Conservation (phyloP, 2,888 invertebrate species). For the Phanerotoma sp. region DNA sequence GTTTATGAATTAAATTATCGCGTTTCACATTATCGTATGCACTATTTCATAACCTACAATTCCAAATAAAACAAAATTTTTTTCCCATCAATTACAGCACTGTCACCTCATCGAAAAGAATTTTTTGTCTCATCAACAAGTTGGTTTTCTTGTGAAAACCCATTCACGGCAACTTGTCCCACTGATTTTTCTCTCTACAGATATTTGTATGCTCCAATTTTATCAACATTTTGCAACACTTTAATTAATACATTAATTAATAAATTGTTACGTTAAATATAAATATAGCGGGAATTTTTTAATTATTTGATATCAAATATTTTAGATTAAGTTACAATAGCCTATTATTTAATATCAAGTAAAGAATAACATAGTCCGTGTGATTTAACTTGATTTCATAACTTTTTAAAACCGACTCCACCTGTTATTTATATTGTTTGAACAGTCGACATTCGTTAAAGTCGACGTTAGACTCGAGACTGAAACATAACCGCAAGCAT, state of each 20-base stretch:
- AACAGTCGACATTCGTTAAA: conserved; percentile 36
- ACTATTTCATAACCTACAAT: conserved; percentile 4
- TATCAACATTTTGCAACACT: not conserved
- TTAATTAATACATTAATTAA: conserved; percentile 8
- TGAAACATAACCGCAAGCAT: conserved; percentile 31
- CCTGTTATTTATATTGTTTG: conserved; percentile 17
- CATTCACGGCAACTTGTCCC: conserved; percentile 11
- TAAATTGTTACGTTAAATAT: too few species aligned
- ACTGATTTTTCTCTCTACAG: conserved; percentile 4
- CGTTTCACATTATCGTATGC: not conserved
- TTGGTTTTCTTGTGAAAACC: not conserved
- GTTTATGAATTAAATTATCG: too few species aligned
- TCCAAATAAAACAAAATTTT: not conserved
- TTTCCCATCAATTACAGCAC: not conserved
- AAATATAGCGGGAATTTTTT: too few species aligned
- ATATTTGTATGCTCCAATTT: not conserved
- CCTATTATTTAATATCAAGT: too few species aligned
- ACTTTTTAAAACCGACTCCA: conserved; percentile 11
- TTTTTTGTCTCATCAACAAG: not conserved
- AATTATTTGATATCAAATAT: too few species aligned
- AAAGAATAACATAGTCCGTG: too few species aligned
- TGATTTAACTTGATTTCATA: not conserved
- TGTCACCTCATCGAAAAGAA: not conserved
- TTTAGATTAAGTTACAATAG: too few species aligned
- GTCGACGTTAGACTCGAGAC: conserved; percentile 53